Conservation (phyloP, 2,888 invertebrate genomes). For the Drosophila mercatorum region DNA sequence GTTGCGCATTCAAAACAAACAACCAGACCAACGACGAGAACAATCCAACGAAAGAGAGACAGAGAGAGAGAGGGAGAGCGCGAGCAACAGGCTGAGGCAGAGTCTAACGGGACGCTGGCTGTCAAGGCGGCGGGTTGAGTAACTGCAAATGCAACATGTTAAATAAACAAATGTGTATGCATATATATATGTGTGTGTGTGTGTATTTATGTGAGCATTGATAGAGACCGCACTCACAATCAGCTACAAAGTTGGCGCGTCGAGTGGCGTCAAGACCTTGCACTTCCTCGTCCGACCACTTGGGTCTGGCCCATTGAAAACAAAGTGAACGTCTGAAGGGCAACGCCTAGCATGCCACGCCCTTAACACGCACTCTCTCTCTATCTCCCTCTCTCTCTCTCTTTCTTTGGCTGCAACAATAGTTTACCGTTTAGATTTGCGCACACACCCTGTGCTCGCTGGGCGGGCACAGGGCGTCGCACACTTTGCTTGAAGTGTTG, state of each 20-base stretch:
- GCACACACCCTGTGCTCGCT: conserved; percentile 1
- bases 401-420: background rate
- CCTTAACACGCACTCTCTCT: background rate
- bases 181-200: background rate
- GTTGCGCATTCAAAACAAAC: conserved; percentile 50
- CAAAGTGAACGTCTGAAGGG: conserved; percentile 43
- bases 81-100: background rate
- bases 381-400: background rate
- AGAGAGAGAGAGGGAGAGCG: background rate
- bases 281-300: conserved; percentile 53
- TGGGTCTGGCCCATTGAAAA: conserved; percentile 31
- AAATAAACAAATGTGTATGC: conserved; percentile 55
- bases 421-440: conserved; percentile 1
- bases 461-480: background rate
- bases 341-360: conserved; percentile 19
- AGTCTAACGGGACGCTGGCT: background rate
- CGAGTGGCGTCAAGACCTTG: conserved; percentile 57
- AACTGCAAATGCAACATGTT: conserved; percentile 69
- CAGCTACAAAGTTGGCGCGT: conserved; percentile 52
- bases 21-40: conserved; percentile 28
- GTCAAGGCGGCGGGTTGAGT: conserved; percentile 16
- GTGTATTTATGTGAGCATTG: conserved; percentile 12
- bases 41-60: conserved; percentile 19
- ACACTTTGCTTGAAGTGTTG: background rate
- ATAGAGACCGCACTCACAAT: conserved; percentile 47